phyloP scores from a whole-genome alignment of 2,113 vertebrate genomes.

The Salvelinus namaycush region DNA sequence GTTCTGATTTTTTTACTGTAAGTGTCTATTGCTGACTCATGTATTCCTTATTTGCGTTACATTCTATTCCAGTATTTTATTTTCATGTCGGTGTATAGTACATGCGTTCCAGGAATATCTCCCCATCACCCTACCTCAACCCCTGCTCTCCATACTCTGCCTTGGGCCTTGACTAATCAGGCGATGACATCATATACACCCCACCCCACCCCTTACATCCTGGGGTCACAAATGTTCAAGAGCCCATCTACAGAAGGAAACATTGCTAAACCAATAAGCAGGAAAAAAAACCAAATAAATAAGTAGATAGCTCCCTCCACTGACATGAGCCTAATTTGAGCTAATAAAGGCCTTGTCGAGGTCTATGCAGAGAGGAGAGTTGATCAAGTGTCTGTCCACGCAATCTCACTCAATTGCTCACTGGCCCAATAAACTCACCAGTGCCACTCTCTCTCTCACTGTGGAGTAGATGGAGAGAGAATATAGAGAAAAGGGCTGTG shows the following conservation, averaged over 20 bases:
- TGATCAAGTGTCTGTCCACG: constrained; percentile 48
- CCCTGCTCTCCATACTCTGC: not conserved
- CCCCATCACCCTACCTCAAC: not conserved
- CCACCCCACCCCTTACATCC: constrained; percentile 29
- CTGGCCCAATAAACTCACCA: constrained; percentile 54
- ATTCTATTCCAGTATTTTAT: not conserved
- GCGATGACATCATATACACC: constrained; percentile 57
- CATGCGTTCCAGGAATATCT: too few relatives aligned
- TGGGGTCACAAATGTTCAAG: constrained; percentile 44
- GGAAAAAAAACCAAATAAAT: constrained; percentile 56
- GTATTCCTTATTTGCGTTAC: not conserved
- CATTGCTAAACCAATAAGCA: constrained; percentile 50
- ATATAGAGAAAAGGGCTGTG: constrained; percentile 15
- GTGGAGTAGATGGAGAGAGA: constrained; percentile 6
- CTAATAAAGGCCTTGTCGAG: constrained; percentile 68
- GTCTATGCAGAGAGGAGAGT: constrained; percentile 49
- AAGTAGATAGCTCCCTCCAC: constrained; percentile 63
- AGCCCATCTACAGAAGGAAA: constrained; percentile 45
- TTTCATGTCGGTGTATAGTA: not conserved
- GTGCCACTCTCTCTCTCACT: constrained; percentile 22
- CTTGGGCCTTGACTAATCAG: constrained; percentile 55
- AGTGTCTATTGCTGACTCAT: not conserved
- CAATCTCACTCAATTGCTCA: constrained; percentile 64
- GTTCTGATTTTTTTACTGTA: too few relatives aligned
- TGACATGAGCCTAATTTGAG: constrained; percentile 66